Base-by-base conservation (phyloP, 1,140 invertebrate genomes). In the Harpegnathos saltator region DNA sequence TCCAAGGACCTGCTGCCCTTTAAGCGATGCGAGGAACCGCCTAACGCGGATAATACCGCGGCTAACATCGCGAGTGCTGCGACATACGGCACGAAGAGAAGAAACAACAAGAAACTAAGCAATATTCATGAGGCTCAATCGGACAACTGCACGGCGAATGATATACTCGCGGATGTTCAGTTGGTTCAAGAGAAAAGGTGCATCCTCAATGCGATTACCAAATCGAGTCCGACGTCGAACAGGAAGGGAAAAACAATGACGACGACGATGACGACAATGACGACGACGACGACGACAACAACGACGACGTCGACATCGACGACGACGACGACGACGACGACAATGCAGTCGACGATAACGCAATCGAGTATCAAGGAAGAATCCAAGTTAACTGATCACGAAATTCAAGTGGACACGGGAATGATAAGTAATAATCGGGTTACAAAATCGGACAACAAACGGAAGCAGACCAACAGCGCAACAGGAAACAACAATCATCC, bases 391-490 rank as follows among this genome's bases (percentile, higher is more conserved):
- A 58, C 88, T 11, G 90, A 93, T 59, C 80, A 89, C 7, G 92
- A 93, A n/a, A 38, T 77, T 14, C 82, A 75, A 75, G 62, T 84
- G 48, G 74, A 88, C 9, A 44, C 80, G 0, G 68, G 59, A 14
- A 74, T 68, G 24, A 78, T 75, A 5, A n/a, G 74, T 54, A 91
- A 86, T 54, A 89, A 85, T 63, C 86, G 85, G 29, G 65, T 66
- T 61, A 89, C 85, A 82, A 92, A 92, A 62, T 75, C 82, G 38
- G 90, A 92, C 44, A 85, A 82, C 77, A 93, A 93, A 56, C 92
- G 89, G 22, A 80, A 92, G 69, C 90, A 91, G 71, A 72, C 59
- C 9, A 80, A 19, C 44, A 84, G 22, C 1, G 50, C 52, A 52
- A 54, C 52, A 52, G 73, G 82, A 59, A 90, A 78, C 38, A 91